Conservation (phyloP, 2,888 invertebrate species). For the Neocrepidodera transversa region DNA sequence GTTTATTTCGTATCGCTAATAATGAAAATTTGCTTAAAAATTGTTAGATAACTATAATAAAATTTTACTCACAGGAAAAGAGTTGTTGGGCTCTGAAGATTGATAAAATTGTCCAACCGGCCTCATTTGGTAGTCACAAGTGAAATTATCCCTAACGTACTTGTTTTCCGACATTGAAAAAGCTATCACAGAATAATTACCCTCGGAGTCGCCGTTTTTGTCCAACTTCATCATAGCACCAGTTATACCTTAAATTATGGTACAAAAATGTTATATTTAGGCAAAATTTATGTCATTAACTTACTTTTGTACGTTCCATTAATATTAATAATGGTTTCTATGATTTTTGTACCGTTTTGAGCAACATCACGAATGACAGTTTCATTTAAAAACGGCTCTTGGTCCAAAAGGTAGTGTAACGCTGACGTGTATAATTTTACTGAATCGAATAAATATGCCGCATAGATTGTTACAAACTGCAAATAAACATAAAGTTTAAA, state of each 20-base stretch:
- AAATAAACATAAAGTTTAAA: constrained; percentile 54
- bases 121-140: constrained; percentile 80
- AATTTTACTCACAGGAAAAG: constrained; percentile 75
- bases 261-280: not conserved
- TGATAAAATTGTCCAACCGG: constrained; percentile 86
- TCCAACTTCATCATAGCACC: constrained; percentile 93
- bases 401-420: constrained; percentile 63
- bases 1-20: constrained; percentile 79
- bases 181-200: constrained; percentile 94
- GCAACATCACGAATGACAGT: constrained; percentile 72
- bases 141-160: constrained; percentile 65
- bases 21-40: not conserved
- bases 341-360: constrained; percentile 85
- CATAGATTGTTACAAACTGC: constrained; percentile 88
- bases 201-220: constrained; percentile 93
- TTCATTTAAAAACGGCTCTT: constrained; percentile 66
- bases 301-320: constrained; percentile 83
- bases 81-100: constrained; percentile 61
- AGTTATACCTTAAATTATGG: constrained; percentile 80
- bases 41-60: too few relatives aligned
- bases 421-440: constrained; percentile 90
- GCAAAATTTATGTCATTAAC: constrained; percentile 52
- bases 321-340: constrained; percentile 84
- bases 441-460: constrained; percentile 94
- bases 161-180: constrained; percentile 64